phyloP scores from a whole-genome alignment of 2,797 vertebrate genomes.

The Tachyglossus aculeatus region DNA sequence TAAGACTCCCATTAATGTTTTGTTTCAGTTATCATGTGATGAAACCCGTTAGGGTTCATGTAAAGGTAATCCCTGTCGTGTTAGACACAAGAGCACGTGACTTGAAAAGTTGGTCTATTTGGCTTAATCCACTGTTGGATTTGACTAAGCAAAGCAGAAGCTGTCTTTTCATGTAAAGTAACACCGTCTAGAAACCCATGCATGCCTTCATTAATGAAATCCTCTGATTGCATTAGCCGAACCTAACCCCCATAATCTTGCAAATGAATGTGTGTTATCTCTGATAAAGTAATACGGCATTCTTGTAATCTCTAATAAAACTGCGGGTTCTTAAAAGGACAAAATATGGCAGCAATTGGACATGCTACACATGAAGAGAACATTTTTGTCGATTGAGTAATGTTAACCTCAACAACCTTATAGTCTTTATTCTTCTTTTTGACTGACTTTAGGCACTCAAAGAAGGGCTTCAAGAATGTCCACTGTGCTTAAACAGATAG shows the following conservation, averaged over 20 bases:
- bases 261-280: constrained; percentile 53
- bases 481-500: constrained; percentile 89
- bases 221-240: constrained; percentile 67
- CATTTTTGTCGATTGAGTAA: constrained; percentile 66
- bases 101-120: constrained; percentile 69
- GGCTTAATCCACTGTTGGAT: constrained; percentile 62
- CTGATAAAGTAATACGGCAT: constrained; percentile 48
- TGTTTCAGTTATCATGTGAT: constrained; percentile 70
- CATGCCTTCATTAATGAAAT: constrained; percentile 71
- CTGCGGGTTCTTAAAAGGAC: constrained; percentile 52
- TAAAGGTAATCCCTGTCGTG: constrained; percentile 57
- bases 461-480: constrained; percentile 90
- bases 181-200: constrained; percentile 53
- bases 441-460: constrained; percentile 88
- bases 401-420: constrained; percentile 65
- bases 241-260: constrained; percentile 71
- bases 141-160: constrained; percentile 63
- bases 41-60: constrained; percentile 69
- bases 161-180: constrained; percentile 71
- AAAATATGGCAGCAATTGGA: constrained; percentile 67
- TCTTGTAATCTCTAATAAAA: constrained; percentile 58
- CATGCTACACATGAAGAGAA: constrained; percentile 55
- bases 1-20: constrained; percentile 73
- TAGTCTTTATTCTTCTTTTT: constrained; percentile 74
- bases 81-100: constrained; percentile 64